Percentiles rank a stretch among this genome's conserved stretches.
phyloP scores from a whole-genome alignment of 2,888 invertebrate genomes.

The Chelonus formosanus region DNA sequence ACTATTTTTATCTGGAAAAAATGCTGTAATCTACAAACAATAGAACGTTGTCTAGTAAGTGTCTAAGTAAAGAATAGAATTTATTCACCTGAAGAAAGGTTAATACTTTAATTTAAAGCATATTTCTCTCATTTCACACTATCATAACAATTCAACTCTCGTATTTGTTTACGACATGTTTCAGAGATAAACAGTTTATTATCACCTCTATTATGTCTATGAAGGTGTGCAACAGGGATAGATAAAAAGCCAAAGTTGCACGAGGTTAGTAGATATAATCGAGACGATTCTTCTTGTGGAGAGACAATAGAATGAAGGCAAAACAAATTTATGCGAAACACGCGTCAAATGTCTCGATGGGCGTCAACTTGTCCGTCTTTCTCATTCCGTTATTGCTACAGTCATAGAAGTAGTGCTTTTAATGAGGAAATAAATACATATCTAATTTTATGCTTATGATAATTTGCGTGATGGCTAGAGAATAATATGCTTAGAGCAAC shows the following conservation, averaged over 20 bases:
- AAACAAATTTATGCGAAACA: conserved; percentile 24
- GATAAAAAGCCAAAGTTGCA: no score
- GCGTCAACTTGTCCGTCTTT: conserved; percentile 24
- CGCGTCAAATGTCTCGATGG: conserved; percentile 19
- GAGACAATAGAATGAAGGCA: neutral
- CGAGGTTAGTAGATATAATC: neutral
- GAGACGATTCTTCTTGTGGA: neutral
- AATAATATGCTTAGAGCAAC: neutral
- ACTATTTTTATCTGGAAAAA: no score
- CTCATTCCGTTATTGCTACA: conserved; percentile 8
- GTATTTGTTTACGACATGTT: no score
- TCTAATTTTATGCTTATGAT: conserved; percentile 13
- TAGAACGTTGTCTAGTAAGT: neutral
- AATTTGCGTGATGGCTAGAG: conserved; percentile 9
- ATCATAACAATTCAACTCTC: no score
- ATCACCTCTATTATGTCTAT: no score
- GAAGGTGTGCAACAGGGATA: no score
- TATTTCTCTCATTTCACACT: no score
- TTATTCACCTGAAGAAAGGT: neutral
- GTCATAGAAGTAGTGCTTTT: conserved; percentile 32
- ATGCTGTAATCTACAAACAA: conserved; percentile 5
- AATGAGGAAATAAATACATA: conserved; percentile 51
- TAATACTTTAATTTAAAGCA: no score
- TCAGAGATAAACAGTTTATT: no score
- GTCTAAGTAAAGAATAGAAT: neutral